A percentile compares a stretch with the other conserved stretches of the same genome.
Evolutionary conservation across 2,888 invertebrate species (phyloP).

Genomic region (Polylopha cassiicola): DNA sequence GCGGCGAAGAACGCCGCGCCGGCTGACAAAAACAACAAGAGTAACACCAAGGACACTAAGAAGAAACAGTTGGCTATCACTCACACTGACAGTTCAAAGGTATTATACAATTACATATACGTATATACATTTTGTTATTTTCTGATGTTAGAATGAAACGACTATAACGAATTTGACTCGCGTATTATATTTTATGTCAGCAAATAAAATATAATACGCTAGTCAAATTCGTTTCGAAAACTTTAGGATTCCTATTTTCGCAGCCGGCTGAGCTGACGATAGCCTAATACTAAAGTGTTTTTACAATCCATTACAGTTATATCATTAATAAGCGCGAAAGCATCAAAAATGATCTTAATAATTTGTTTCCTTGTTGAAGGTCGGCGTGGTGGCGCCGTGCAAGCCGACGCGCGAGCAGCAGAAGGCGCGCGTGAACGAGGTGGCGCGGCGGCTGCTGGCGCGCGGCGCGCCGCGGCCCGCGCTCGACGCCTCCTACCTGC

Average conservation of each 20-base stretch:
- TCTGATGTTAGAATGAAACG: too few species aligned
- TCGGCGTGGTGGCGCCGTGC: conserved; percentile 17
- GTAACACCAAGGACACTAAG: conserved; percentile 46
- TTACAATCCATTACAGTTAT: too few species aligned
- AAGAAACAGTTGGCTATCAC: conserved; percentile 50
- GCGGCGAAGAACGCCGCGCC: conserved; percentile 51
- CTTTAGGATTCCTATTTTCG: too few species aligned
- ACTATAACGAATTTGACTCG: too few species aligned
- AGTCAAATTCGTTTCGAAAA: too few species aligned
- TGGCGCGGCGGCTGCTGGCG: conserved; percentile 56
- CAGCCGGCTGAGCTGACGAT: too few species aligned
- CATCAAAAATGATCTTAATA: neutral
- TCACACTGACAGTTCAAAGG: conserved; percentile 30
- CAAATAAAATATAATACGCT: too few species aligned
- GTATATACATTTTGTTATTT: too few species aligned
- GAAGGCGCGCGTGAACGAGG: conserved; percentile 61
- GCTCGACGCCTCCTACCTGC: conserved; percentile 60
- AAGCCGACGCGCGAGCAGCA: conserved; percentile 36
- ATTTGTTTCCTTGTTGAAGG: neutral
- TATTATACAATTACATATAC: neutral
- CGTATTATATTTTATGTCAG: too few species aligned
- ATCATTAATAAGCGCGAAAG: too few species aligned
- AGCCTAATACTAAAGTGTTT: too few species aligned
- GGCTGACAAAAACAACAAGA: conserved; percentile 40
- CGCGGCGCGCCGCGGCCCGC: conserved; percentile 41